These are phyloP conservation scores for Strongylocentrotus purpuratus DNA, from an alignment of 35 echinoderm and acorn worm genomes.

Conservation along the genomic window DNA sequence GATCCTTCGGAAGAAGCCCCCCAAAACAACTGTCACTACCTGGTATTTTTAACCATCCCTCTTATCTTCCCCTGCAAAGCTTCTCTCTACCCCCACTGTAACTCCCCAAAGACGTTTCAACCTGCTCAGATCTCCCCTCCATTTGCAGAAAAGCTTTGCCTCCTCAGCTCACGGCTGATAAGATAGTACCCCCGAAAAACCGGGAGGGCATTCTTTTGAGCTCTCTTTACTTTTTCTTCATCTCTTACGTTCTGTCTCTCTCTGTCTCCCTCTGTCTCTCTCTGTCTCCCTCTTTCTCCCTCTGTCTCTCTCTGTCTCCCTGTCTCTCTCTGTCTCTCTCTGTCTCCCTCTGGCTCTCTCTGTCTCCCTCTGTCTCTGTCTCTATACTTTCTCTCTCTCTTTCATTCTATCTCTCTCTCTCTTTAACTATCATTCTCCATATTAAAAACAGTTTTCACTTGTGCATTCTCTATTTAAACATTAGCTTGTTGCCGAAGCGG, in stretches of 20 bases:
- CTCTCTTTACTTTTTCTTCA: constrained; percentile 14
- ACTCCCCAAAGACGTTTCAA: not conserved
- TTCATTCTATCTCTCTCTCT: not conserved
- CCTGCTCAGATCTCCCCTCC: not conserved
- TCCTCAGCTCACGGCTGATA: constrained; percentile 33
- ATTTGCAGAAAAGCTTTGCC: constrained; percentile 52
- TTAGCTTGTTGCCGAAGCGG: not conserved
- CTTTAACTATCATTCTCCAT: not conserved
- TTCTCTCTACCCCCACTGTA: constrained; percentile 3
- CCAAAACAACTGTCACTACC: constrained; percentile 56
- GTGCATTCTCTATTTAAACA: not conserved
- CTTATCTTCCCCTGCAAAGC: constrained; percentile 49
- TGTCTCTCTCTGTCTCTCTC: not conserved
- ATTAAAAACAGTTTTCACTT: not conserved
- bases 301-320: not conserved
- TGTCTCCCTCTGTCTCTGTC: not conserved
- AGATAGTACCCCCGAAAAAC: constrained; percentile 28
- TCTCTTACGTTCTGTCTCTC: not conserved
- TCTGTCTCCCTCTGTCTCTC: not conserved
- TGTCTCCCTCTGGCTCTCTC: not conserved
- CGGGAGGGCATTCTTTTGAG: constrained; percentile 14
- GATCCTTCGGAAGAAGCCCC: constrained; percentile 18
- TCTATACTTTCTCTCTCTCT: not conserved
- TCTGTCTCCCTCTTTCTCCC: not conserved
- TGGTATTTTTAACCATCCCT: constrained; percentile 54